These are phyloP conservation scores for Drosophila equinoxialis DNA, from an alignment of 1,140 invertebrate genomes.

Conservation along the genomic window DNA sequence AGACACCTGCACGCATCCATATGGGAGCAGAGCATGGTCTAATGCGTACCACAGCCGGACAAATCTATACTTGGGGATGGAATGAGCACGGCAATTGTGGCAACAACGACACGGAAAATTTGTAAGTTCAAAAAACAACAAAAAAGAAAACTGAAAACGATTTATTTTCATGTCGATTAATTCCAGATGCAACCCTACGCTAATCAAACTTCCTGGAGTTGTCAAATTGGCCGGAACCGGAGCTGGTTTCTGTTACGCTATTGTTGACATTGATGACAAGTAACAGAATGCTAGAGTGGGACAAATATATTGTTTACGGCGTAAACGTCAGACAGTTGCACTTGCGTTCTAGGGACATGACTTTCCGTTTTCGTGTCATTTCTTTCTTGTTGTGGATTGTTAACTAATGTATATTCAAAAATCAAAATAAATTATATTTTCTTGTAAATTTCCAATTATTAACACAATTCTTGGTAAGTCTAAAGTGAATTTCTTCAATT, in stretches of 20 bases:
- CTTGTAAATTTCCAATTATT: background rate
- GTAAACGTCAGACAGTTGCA: background rate
- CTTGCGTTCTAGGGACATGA: background rate
- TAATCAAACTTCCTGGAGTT: constrained; percentile 52
- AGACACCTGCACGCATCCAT: constrained; percentile 83
- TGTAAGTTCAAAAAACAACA: background rate
- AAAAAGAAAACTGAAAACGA: background rate
- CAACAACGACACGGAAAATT: constrained; percentile 84
- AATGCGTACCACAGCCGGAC: constrained; percentile 84
- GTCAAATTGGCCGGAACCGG: constrained; percentile 72
- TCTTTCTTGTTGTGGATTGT: background rate
- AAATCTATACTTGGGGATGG: constrained; percentile 93
- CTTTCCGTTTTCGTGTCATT: background rate
- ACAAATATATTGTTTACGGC: background rate
- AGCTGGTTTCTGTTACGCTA: constrained; percentile 76
- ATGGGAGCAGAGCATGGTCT: constrained; percentile 92
- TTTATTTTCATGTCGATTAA: constrained; percentile 12
- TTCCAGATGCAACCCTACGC: constrained; percentile 63
- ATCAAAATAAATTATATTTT: background rate
- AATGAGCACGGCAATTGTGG: constrained; percentile 96
- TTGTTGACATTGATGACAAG: constrained; percentile 50
- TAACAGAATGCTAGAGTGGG: background rate
- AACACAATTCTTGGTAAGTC: background rate
- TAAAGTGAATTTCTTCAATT: too few relatives aligned
- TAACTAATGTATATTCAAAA: background rate